Base-by-base conservation (phyloP, 1,140 invertebrate species). In the Drosophila carrolli region DNA sequence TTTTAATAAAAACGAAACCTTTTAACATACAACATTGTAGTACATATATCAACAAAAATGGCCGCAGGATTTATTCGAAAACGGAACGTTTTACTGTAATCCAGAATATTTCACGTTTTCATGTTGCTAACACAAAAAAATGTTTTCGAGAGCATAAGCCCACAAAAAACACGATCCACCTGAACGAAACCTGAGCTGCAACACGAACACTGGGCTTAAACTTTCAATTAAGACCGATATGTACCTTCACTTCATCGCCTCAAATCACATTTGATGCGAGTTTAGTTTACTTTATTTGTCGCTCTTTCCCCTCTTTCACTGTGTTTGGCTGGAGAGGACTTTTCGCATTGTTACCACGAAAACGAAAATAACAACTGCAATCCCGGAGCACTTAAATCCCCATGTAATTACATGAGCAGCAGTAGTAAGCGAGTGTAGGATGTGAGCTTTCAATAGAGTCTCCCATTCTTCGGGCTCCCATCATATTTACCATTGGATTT, bases 151-250 rank as follows among this genome's bases (percentile, higher is more conserved):
- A 35, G 40, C 58, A 27, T 40, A 67, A 67, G 19, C 48, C 32
- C 63, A 32, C 10, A 37, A 74, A 27, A 48, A 32, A 63, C 44
- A 46, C 16, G 35, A 46, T 23, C 35, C 14, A 67, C 43, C 14
- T 19, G 55, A 47, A 40, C 35, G 23, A 16, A 61, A 62, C 58
- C 44, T 62, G 37, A 71, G 40, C 66, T 48, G 14, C 23, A n/a
- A 19, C 50, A 41, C 43, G 16, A 47, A 38, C 27, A 10, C 57
- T 14, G 35, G 46, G 16, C 73, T 58, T 32, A 37, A 16, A 43
- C 61, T 66, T 75, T 75, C 73, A 75, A 75, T 75, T 75, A 75
- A 75, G 62, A 62, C 32, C 61, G 37, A 75, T 75, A 44, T 67
- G 53, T 67, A 59, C 54, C 67, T 47, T 48, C 53, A 65, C 60